Conservation (phyloP, 2,888 invertebrate species). For the Oegoconia quadripuncta region DNA sequence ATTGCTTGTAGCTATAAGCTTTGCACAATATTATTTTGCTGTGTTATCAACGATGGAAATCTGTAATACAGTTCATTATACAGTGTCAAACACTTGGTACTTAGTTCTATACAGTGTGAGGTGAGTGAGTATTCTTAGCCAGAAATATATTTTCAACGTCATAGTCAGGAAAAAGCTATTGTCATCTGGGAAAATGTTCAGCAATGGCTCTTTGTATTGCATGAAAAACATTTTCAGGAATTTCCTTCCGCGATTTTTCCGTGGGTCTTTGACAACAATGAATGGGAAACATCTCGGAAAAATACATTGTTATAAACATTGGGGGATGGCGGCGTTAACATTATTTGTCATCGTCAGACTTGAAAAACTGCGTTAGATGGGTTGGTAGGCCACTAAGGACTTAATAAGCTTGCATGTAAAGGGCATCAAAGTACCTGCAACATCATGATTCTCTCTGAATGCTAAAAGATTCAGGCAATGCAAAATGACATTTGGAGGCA, state of each 20-base stretch:
- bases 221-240: slow-evolving; percentile 6
- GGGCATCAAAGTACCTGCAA: too few relatives aligned
- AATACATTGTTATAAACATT: slow-evolving; percentile 2
- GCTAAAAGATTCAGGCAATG: too few relatives aligned
- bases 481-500: too few relatives aligned
- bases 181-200: slow-evolving; percentile 4
- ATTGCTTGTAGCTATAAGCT: too few relatives aligned
- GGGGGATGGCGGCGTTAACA: neutral
- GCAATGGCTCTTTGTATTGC: neutral
- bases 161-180: neutral
- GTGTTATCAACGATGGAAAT: too few relatives aligned
- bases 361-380: too few relatives aligned
- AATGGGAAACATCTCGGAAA: slow-evolving; percentile 2
- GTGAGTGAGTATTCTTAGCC: neutral
- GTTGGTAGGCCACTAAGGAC: too few relatives aligned
- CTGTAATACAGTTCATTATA: too few relatives aligned
- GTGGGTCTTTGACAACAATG: slow-evolving; percentile 1
- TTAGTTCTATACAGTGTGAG: neutral
- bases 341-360: neutral
- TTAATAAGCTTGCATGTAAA: too few relatives aligned
- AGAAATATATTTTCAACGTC: neutral
- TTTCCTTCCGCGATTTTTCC: neutral
- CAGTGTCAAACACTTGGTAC: too few relatives aligned
- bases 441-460: too few relatives aligned
- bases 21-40: too few relatives aligned